Evolutionary conservation across 1,140 invertebrate species (phyloP).

Genomic region (Hylaeus anthracinus): DNA sequence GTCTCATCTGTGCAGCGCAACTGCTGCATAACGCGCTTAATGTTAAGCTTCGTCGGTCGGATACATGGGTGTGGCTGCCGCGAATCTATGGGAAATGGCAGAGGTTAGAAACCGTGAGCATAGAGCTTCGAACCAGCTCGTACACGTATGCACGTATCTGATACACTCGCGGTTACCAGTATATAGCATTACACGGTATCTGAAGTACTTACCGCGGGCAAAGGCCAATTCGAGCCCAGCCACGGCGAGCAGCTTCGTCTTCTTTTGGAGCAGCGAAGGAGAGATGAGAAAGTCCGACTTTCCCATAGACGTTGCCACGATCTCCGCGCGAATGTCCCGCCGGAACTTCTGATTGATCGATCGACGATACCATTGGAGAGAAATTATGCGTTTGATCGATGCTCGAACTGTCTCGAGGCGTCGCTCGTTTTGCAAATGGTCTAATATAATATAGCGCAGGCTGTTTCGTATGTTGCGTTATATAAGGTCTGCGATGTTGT

Average conservation of each 20-base stretch:
- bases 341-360: neutral
- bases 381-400: neutral
- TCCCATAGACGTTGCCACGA: slow-evolving; percentile 23
- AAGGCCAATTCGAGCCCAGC: slow-evolving; percentile 46
- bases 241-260: slow-evolving; percentile 23
- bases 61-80: slow-evolving; percentile 65
- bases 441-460: no score
- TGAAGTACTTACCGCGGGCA: slow-evolving; percentile 37
- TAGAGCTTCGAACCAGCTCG: slow-evolving; percentile 31
- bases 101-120: slow-evolving; percentile 64
- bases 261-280: slow-evolving; percentile 11
- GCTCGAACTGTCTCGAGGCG: neutral
- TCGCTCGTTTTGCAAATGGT: no score
- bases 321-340: no score
- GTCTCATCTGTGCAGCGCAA: neutral
- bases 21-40: slow-evolving; percentile 44
- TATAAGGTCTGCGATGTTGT: no score
- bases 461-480: no score
- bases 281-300: slow-evolving; percentile 23
- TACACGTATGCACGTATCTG: slow-evolving; percentile 43
- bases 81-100: slow-evolving; percentile 71
- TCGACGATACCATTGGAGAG: neutral
- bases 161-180: slow-evolving; percentile 42
- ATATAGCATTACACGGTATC: slow-evolving; percentile 30
- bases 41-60: slow-evolving; percentile 51